Evolutionary conservation across 2,888 invertebrate species (phyloP), one percentile per base, ranked within the genome.

Genomic region (Ischnus inquisitorius): DNA sequence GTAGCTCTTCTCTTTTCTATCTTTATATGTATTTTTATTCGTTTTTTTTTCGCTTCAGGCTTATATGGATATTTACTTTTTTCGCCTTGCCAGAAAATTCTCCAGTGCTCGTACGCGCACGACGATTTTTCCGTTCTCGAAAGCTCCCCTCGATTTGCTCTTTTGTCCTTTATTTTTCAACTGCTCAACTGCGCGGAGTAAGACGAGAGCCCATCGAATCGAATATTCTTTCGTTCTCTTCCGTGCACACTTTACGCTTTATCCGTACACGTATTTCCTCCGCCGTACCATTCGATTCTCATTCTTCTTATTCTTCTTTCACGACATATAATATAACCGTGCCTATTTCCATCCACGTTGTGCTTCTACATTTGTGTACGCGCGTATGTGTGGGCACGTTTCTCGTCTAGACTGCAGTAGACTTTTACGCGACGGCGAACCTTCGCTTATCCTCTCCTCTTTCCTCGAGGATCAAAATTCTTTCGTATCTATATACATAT

Each of bases 141-240:
- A 22, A 34, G 43, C 43, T 72, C 22, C 46, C 12, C 64, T 41
- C 72, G 41, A 72, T 79, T 71, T 65, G 76, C 65, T 76, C 65
- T 76, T 76, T 79, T 83, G 64, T 67, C 65, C 60, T 60, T 28
- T 60, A 60, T 67, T 76, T 65, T 65, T 25, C 60, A 48, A 25
- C 79, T 71, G 65, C 57, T 28, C n/a, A 60, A 46, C 16, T 65
- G n/a, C 43, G 46, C 41, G 48, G 14, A n/a, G 14, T 10, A 68
- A 72, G 46, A 10, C 12, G 41, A 25, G 57, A 25, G 62, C 68
- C 67, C 46, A 72, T 14, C 19, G 67, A 72, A 83, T 80, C 43
- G 46, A 83, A 72, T 77, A 80, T 80, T 72, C 64, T 69, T 62
- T 64, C 67, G 76, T 69, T 83, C 71, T 28, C 65, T 72, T 65